Percentiles rank a stretch among this genome's conserved stretches.
phyloP scores from a whole-genome alignment of 2,797 vertebrate genomes.

The Helostoma temminkii region DNA sequence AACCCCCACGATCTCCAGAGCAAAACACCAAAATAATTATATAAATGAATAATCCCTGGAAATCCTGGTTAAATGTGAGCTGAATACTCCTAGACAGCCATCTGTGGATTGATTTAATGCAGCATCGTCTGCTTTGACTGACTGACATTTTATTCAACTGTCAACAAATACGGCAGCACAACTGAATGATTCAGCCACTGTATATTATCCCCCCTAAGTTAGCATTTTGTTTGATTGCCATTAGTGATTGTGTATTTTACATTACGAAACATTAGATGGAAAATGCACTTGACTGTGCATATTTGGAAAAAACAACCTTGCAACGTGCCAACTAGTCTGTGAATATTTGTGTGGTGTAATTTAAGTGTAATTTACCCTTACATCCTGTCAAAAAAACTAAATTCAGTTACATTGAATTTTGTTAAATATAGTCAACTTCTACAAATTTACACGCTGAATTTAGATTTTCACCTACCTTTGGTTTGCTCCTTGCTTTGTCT shows the following conservation, averaged over 20 bases:
- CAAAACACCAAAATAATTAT: conserved; percentile 72
- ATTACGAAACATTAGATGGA: neutral
- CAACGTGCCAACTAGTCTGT: neutral
- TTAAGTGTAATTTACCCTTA: neutral
- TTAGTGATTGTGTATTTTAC: neutral
- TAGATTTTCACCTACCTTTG: conserved; percentile 89
- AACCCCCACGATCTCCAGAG: conserved; percentile 42
- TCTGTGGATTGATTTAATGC: conserved; percentile 54
- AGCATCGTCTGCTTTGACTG: neutral
- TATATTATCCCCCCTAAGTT: neutral
- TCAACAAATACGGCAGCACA: conserved; percentile 14
- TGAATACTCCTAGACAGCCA: conserved; percentile 55
- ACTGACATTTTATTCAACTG: neutral
- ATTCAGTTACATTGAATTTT: neutral
- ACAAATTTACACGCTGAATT: neutral
- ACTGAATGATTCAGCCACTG: neutral
- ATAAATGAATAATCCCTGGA: conserved; percentile 79
- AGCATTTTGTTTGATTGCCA: neutral
- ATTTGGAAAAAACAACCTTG: neutral
- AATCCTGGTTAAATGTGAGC: conserved; percentile 77
- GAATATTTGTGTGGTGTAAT: conserved; percentile 3
- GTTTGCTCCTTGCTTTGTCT: conserved; percentile 92
- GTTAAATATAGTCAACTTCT: neutral
- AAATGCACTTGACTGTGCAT: neutral
- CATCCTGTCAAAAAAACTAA: neutral